Percentiles rank a stretch among this genome's conserved stretches.
These are phyloP conservation scores for Leptopilina myrica DNA, from an alignment of 2,888 invertebrate species.

Conservation along the genomic window DNA sequence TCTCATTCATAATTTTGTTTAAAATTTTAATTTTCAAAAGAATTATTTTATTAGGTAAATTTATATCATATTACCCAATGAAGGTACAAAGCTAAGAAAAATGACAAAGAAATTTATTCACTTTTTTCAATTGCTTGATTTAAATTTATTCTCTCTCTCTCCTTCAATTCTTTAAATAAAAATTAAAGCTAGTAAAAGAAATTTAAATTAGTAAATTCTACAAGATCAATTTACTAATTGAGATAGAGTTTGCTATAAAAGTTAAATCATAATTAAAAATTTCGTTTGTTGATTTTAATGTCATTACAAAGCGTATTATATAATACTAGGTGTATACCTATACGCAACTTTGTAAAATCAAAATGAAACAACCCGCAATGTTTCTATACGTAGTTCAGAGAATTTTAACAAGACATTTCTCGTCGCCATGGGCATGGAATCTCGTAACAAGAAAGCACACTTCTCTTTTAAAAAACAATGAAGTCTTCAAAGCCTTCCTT, in stretches of 20 bases:
- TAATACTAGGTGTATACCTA: conserved; percentile 38
- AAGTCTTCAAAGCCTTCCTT: conserved; percentile 63
- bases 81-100: too few species aligned
- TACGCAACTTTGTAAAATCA: conserved; percentile 45
- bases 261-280: conserved; percentile 45
- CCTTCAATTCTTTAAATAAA: too few species aligned
- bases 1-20: too few species aligned
- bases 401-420: conserved; percentile 70
- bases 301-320: conserved; percentile 34
- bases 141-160: too few species aligned
- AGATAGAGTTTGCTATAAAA: not conserved
- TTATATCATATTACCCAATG: too few species aligned
- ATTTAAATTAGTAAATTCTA: too few species aligned
- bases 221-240: not conserved
- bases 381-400: conserved; percentile 61
- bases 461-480: conserved; percentile 68
- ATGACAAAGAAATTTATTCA: too few species aligned
- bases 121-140: too few species aligned
- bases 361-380: conserved; percentile 44
- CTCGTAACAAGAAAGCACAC: conserved; percentile 67
- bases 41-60: too few species aligned
- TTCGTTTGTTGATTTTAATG: conserved; percentile 50
- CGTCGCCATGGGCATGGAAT: conserved; percentile 65
- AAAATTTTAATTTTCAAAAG: too few species aligned
- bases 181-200: too few species aligned